Conservation (phyloP, 1,140 invertebrate species). For the Drosophila elegans region DNA sequence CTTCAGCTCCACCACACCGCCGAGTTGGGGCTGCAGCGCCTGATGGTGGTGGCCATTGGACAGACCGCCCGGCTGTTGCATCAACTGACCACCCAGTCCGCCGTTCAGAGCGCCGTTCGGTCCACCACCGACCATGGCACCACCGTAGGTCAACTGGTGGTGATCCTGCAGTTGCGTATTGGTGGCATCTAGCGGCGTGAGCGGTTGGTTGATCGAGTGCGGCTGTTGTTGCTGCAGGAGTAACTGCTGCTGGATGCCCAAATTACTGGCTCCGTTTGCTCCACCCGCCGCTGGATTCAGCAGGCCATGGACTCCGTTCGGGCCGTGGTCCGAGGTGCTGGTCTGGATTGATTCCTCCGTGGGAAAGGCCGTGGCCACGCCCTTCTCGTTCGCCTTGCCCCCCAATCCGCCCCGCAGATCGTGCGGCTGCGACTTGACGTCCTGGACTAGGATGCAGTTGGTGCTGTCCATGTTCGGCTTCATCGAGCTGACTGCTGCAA, state of each 20-base stretch:
- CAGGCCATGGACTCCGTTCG: conserved; percentile 28
- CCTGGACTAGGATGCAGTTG: conserved; percentile 95
- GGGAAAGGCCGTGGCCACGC: conserved; percentile 72
- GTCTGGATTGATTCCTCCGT: conserved; percentile 88
- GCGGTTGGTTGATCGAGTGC: conserved; percentile 75
- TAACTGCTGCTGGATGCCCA: conserved; percentile 75
- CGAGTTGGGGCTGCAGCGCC: conserved; percentile 87
- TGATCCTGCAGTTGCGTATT: conserved; percentile 79
- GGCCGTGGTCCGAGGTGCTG: conserved; percentile 88
- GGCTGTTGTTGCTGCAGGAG: conserved; percentile 79
- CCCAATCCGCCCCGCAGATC: conserved; percentile 87
- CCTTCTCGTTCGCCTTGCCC: conserved; percentile 65
- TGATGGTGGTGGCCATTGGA: conserved; percentile 76
- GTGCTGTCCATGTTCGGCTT: conserved; percentile 92
- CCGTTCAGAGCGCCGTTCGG: conserved; percentile 23
- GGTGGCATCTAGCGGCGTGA: conserved; percentile 74
- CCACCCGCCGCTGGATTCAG: conserved; percentile 4
- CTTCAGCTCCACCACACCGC: conserved; percentile 90
- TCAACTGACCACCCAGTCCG: conserved; percentile 48
- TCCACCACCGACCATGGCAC: conserved; percentile 12
- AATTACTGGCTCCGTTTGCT: conserved; percentile 18
- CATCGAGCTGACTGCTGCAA: conserved; percentile 93
- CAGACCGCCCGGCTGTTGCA: conserved; percentile 78
- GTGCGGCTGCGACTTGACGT: conserved; percentile 94
- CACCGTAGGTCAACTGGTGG: conserved; percentile 68